A percentile compares a stretch with the other conserved stretches of the same genome.
These are phyloP conservation scores for Cnemophilus loriae DNA, from an alignment of 2,113 vertebrate species.

Conservation along the genomic window DNA sequence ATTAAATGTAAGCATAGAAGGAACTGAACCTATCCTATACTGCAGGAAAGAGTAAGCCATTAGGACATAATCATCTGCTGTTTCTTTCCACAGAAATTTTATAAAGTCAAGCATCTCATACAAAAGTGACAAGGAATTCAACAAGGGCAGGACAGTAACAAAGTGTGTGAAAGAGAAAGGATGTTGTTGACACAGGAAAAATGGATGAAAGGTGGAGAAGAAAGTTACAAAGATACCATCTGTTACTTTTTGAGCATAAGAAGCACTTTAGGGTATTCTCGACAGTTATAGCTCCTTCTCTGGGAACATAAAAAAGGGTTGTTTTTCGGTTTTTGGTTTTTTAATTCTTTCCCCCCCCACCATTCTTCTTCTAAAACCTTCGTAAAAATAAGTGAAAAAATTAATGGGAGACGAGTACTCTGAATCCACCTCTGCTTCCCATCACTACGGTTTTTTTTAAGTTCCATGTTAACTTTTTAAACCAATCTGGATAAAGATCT, in stretches of 20 bases:
- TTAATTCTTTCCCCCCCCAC: fast-evolving
- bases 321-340: fast-evolving
- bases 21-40: background rate
- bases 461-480: background rate
- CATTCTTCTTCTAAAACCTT: background rate
- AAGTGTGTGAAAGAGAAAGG: background rate
- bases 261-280: background rate
- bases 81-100: background rate
- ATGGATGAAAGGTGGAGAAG: background rate
- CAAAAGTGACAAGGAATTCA: background rate
- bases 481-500: background rate
- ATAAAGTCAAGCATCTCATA: background rate
- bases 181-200: background rate
- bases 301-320: background rate
- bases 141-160: background rate
- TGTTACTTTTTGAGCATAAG: background rate
- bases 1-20: background rate
- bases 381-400: background rate
- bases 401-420: background rate
- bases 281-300: background rate
- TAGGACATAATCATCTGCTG: background rate
- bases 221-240: background rate
- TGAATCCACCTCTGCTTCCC: background rate
- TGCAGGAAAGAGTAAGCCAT: background rate
- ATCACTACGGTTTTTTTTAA: background rate